These are phyloP conservation scores for Monomorium pharaonis DNA, from an alignment of 1,140 invertebrate genomes.

Conservation along the genomic window DNA sequence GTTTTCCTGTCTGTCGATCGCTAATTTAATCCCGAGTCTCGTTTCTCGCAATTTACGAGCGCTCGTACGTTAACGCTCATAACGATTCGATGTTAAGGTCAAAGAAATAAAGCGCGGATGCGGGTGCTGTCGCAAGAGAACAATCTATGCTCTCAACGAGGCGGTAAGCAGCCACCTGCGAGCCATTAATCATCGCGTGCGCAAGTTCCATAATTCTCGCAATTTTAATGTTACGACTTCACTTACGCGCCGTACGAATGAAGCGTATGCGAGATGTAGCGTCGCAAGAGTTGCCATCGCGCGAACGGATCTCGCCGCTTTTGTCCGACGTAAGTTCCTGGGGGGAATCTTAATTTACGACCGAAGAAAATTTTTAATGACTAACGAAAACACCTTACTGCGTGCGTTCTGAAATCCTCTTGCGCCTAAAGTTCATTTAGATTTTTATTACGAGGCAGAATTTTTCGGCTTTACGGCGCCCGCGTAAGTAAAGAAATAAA, in stretches of 20 bases:
- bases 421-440: background rate
- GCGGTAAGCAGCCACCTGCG: constrained; percentile 51
- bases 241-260: background rate
- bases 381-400: background rate
- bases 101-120: constrained; percentile 30
- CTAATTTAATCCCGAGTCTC: background rate
- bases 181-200: constrained; percentile 53
- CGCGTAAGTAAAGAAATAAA: constrained; percentile 15
- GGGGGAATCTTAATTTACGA: constrained; percentile 42
- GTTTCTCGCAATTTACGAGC: background rate
- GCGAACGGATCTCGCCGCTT: background rate
- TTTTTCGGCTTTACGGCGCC: background rate
- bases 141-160: constrained; percentile 52
- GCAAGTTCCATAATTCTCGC: constrained; percentile 66
- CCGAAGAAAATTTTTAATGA: background rate
- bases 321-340: background rate
- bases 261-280: background rate
- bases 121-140: constrained; percentile 37
- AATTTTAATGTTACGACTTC: constrained; percentile 56
- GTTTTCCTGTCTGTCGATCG: background rate
- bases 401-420: too few relatives aligned
- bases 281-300: background rate
- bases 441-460: background rate
- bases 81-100: constrained; percentile 24
- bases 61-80: background rate